Evolutionary conservation across 2,113 vertebrate species (phyloP), one percentile per base, ranked within the genome.

Genomic region (Vidua chalybeata): DNA sequence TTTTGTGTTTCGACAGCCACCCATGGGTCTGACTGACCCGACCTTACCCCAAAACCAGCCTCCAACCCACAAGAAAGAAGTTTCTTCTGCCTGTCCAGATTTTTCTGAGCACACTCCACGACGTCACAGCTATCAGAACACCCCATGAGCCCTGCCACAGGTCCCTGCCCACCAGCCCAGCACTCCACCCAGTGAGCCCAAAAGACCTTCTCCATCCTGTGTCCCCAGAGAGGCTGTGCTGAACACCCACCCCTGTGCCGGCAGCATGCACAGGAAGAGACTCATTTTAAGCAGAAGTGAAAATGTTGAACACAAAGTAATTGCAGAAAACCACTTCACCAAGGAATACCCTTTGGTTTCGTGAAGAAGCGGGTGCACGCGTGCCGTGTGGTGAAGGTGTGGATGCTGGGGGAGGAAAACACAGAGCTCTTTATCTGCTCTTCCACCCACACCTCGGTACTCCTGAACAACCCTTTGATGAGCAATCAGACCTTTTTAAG

Each of bases 311-410:
- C 77, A 30, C 93, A 76, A 69, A 92, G 92, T 15, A 63, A 95
- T 92, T 79, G 92, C 95, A 95, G 83, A 90, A 97, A 96, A 96
- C 94, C 92, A 2, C 96, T 81, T 75, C 64, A 93, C 94, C 83
- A 54, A 97, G 94, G 96, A 89, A 96, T 89, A 31, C 96, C 96
- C 96, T 95, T 79, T 89, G 96, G 96, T 94, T 96, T 97, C 5
- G 3, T 59, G 35, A n/a, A 89, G 89, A 0, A 74, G 90, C 33
- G 23, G 11, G 16, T 0, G 33, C 6, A 43, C 71, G 28, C 26
- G 73, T 92, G 95, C 49, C 0, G 61, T 91, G 89, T 9, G 96
- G 83, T 67, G 27, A 84, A 95, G 87, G 85, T 78, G 84, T 66
- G 48, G 63, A 37, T 12, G 28, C 39, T 14, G 69, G 61, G 55